These are phyloP conservation scores for Cepphus grylle DNA, from an alignment of 2,113 vertebrate genomes.

Conservation along the genomic window DNA sequence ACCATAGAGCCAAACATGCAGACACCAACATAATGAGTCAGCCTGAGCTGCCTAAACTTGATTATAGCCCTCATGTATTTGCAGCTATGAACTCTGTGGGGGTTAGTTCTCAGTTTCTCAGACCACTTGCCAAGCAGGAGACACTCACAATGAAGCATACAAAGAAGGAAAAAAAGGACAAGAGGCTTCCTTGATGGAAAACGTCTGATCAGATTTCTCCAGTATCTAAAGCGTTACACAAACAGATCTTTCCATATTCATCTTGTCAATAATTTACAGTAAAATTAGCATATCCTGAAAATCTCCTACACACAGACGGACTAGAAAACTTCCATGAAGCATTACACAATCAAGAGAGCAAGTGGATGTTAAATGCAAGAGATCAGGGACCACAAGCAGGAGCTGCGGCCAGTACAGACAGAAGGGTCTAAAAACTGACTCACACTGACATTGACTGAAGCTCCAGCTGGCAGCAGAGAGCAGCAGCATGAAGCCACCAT, in stretches of 20 bases:
- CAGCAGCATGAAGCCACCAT: constrained; percentile 12
- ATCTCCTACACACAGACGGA: neutral
- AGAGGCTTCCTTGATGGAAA: constrained; percentile 37
- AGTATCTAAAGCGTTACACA: constrained; percentile 1
- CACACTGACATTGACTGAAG: neutral
- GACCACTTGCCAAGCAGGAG: constrained; percentile 2
- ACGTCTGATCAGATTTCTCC: constrained; percentile 39
- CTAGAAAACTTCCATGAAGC: constrained; percentile 2
- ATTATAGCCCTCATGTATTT: neutral
- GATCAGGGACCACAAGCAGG: neutral
- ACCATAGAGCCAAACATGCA: neutral
- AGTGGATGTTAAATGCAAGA: neutral
- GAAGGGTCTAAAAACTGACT: neutral
- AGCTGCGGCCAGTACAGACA: neutral
- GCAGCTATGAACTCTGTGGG: neutral
- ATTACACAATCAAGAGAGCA: neutral
- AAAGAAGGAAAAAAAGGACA: neutral
- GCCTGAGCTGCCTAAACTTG: neutral
- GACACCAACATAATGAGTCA: neutral
- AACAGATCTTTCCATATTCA: constrained; percentile 27
- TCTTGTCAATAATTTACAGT: constrained; percentile 52
- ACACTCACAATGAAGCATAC: neutral
- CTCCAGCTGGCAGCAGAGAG: neutral
- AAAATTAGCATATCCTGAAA: constrained; percentile 42
- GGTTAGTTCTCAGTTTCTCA: neutral